Percentiles rank a stretch among this genome's conserved stretches.
These are phyloP conservation scores for Platerodrilus igneus DNA, from an alignment of 2,888 invertebrate genomes.

Conservation along the genomic window DNA sequence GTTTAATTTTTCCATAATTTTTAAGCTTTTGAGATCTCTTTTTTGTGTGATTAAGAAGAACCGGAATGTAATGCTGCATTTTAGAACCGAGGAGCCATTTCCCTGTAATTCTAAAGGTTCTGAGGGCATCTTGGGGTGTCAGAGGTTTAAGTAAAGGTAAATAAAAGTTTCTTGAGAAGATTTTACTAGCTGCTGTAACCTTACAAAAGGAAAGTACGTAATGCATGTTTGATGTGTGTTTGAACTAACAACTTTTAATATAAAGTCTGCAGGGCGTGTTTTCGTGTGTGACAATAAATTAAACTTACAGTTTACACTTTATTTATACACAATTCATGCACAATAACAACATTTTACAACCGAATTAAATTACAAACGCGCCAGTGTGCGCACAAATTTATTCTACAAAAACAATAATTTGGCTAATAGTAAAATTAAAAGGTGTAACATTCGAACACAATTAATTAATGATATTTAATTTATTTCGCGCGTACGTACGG, in stretches of 20 bases:
- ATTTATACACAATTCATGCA: conserved; percentile 16
- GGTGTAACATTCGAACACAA: too few species aligned
- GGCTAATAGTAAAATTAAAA: too few species aligned
- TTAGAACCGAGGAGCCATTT: conserved; percentile 70
- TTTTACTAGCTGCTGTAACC: conserved; percentile 76
- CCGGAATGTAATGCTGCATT: conserved; percentile 76
- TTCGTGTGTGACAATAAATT: too few species aligned
- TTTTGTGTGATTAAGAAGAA: conserved; percentile 53
- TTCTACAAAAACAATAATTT: too few species aligned
- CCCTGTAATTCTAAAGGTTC: conserved; percentile 76
- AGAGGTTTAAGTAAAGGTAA: conserved; percentile 77
- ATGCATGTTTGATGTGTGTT: conserved; percentile 35
- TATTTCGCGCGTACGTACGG: too few species aligned
- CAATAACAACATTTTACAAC: conserved; percentile 13
- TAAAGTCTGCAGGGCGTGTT: too few species aligned
- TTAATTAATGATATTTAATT: too few species aligned
- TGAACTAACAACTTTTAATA: conserved; percentile 3
- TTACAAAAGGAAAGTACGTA: conserved; percentile 61
- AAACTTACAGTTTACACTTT: conserved; percentile 16
- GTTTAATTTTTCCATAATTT: conserved; percentile 63
- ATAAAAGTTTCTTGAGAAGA: conserved; percentile 77
- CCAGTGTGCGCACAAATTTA: too few species aligned
- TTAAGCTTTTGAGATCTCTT: conserved; percentile 42
- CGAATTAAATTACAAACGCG: too few species aligned
- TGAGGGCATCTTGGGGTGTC: conserved; percentile 75